Conservation (phyloP, 2,113 vertebrate species). For the Ameiurus melas region DNA sequence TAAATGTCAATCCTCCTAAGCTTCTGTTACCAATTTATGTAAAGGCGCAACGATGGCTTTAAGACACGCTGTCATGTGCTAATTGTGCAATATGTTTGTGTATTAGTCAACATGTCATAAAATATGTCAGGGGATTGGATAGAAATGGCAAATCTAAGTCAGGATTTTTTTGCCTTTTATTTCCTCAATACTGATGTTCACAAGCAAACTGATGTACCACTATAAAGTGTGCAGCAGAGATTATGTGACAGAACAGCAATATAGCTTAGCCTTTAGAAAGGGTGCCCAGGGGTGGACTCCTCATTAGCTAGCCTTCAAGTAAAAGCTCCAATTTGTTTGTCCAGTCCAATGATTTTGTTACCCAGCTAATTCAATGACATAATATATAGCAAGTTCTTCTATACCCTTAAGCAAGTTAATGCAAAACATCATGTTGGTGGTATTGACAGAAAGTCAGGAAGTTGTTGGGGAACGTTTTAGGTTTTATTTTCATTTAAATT, state of each 20-base stretch:
- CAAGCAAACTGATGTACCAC: not conserved
- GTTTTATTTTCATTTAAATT: not conserved
- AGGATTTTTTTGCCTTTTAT: not conserved
- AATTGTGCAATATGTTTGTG: not conserved
- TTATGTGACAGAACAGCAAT: not conserved
- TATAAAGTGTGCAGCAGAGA: not conserved
- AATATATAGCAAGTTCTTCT: not conserved
- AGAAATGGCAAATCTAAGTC: not conserved
- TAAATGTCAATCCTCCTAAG: slow-evolving; percentile 1
- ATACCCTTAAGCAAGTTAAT: not conserved
- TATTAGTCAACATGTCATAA: not conserved
- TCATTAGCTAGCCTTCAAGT: not conserved
- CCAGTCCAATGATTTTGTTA: not conserved
- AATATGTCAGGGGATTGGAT: not conserved
- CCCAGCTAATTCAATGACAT: not conserved
- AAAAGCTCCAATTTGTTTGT: not conserved
- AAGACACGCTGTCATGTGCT: not conserved
- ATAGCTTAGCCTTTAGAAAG: not conserved
- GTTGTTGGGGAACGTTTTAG: not conserved
- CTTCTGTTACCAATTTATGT: not conserved
- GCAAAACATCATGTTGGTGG: not conserved
- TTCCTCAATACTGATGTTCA: not conserved
- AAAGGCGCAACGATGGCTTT: not conserved
- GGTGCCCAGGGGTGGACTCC: not conserved
- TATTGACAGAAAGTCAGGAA: not conserved